Conservation (phyloP, 2,113 vertebrate genomes). For the Trichechus manatus region DNA sequence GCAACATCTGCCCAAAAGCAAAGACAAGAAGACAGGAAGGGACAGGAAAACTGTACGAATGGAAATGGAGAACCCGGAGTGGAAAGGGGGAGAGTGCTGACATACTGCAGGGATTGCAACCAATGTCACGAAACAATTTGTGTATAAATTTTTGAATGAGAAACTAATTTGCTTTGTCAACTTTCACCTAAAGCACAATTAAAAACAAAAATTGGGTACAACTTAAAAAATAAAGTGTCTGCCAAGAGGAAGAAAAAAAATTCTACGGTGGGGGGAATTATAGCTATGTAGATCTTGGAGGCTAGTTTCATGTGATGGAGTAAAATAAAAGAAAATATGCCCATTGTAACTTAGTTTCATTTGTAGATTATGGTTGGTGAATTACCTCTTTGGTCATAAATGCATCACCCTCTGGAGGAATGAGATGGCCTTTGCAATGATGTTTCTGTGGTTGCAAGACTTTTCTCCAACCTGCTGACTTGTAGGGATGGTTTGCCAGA, state of each 20-base stretch:
- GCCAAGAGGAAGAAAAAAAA: neutral
- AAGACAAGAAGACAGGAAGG: no score
- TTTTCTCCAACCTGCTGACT: neutral
- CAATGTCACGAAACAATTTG: no score
- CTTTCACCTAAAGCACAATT: no score
- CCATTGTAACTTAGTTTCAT: neutral
- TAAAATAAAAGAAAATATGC: neutral
- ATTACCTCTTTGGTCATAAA: neutral
- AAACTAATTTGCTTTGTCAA: no score
- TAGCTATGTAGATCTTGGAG: neutral
- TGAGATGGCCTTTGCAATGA: neutral
- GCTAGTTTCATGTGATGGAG: neutral
- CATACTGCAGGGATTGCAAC: no score
- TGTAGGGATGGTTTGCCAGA: neutral
- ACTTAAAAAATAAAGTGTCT: constrained; percentile 49
- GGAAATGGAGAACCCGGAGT: no score
- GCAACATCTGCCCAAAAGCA: no score
- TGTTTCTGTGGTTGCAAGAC: neutral
- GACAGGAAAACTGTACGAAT: no score
- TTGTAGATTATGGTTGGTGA: neutral
- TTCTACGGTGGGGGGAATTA: neutral
- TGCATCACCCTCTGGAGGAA: neutral
- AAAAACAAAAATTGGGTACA: neutral
- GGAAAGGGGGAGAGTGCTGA: no score
- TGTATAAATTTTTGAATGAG: no score